phyloP scores from a whole-genome alignment of 2,888 invertebrate genomes.

The Caenorhabditis imperialis region DNA sequence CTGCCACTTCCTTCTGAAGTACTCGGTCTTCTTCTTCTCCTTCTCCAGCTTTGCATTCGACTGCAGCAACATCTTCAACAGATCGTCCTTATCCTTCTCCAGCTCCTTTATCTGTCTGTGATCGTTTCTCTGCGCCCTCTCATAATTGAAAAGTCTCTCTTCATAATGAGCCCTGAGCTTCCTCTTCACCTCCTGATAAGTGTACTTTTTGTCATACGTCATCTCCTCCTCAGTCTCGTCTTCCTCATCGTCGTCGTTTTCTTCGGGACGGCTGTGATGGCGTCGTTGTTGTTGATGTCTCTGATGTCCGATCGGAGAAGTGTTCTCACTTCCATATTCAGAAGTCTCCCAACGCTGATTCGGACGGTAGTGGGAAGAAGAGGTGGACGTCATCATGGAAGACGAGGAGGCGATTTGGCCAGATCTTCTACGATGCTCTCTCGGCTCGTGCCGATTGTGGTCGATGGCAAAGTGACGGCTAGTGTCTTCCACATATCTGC shows the following conservation, averaged over 20 bases:
- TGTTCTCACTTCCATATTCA: slow-evolving; percentile 63
- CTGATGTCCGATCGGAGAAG: slow-evolving; percentile 55
- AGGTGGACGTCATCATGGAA: slow-evolving; percentile 18
- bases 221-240: slow-evolving; percentile 32
- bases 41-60: slow-evolving; percentile 44
- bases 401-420: slow-evolving; percentile 14
- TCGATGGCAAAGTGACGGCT: slow-evolving; percentile 35
- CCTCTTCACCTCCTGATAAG: slow-evolving; percentile 40
- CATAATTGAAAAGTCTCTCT: slow-evolving; percentile 40
- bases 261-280: slow-evolving; percentile 27
- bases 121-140: slow-evolving; percentile 28
- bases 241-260: slow-evolving; percentile 41
- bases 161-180: slow-evolving; percentile 41
- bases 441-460: slow-evolving; percentile 16
- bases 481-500: slow-evolving; percentile 41
- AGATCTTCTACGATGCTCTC: slow-evolving; percentile 15
- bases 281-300: slow-evolving; percentile 24
- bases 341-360: slow-evolving; percentile 54
- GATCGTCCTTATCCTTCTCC: slow-evolving; percentile 52
- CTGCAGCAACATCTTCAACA: slow-evolving; percentile 45
- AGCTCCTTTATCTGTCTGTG: slow-evolving; percentile 41
- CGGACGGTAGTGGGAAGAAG: slow-evolving; percentile 16
- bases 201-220: neutral
- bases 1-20: slow-evolving; percentile 41
- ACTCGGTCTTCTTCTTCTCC: slow-evolving; percentile 37